Conservation (phyloP, 2,888 invertebrate genomes). For the Dinocampus coccinellae region DNA sequence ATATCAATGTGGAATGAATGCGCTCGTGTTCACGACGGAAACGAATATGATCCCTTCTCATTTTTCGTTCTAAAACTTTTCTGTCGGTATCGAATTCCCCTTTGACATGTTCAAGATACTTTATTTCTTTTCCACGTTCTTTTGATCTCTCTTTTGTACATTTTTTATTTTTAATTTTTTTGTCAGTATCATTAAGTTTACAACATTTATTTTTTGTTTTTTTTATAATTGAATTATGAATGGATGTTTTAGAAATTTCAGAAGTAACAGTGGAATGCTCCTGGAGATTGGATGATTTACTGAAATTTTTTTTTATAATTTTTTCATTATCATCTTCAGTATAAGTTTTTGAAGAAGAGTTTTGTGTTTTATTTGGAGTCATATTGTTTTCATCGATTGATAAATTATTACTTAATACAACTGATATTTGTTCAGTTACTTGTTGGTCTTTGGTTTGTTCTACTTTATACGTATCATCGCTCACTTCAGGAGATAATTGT, state of each 20-base stretch:
- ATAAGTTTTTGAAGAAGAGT: not conserved
- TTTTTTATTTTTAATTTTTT: not conserved
- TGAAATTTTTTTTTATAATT: not conserved
- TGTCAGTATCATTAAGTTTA: not conserved
- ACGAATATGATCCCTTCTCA: not conserved
- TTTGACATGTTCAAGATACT: not conserved
- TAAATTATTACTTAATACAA: not conserved
- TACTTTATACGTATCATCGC: not conserved
- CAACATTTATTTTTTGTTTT: not conserved
- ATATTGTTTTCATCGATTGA: not conserved
- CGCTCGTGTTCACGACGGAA: constrained; percentile 6
- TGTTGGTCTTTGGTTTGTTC: not conserved
- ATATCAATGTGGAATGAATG: constrained; percentile 15
- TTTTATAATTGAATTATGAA: not conserved
- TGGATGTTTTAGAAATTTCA: not conserved
- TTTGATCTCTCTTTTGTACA: not conserved
- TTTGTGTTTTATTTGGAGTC: not conserved
- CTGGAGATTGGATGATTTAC: not conserved
- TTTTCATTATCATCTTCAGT: not conserved
- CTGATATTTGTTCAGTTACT: not conserved
- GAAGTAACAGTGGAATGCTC: not conserved
- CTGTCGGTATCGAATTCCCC: not conserved
- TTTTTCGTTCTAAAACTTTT: constrained; percentile 1
- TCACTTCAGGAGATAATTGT: not conserved
- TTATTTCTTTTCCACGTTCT: not conserved